Evolutionary conservation across 2,888 invertebrate species (phyloP).

Genomic region (Conomelus anceps): DNA sequence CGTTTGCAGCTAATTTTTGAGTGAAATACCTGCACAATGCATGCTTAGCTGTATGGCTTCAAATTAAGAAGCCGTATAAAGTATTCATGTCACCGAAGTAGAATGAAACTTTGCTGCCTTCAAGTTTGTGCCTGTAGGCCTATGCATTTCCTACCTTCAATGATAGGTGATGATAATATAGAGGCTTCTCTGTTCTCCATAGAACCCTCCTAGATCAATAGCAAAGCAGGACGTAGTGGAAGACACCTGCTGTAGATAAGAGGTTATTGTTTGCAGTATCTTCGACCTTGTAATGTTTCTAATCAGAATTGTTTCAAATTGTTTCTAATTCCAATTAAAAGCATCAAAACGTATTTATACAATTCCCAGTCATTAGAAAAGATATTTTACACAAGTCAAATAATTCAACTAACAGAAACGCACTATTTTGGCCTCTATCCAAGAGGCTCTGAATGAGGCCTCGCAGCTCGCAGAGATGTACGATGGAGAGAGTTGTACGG

Average conservation of each 20-base stretch:
- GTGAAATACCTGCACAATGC: not conserved
- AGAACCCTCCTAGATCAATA: not conserved
- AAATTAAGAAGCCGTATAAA: not conserved
- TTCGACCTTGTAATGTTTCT: not conserved
- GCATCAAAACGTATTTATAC: no score
- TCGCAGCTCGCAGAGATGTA: no score
- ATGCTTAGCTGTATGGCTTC: not conserved
- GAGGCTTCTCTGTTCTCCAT: not conserved
- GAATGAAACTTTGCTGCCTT: not conserved
- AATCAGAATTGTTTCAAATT: no score
- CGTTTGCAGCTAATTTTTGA: no score
- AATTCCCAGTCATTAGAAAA: no score
- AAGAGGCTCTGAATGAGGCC: no score
- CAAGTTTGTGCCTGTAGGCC: not conserved
- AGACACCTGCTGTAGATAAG: not conserved
- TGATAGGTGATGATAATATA: not conserved
- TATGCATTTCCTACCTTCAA: no score
- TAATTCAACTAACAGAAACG: no score
- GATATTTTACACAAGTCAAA: no score
- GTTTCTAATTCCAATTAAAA: no score
- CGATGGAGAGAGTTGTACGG: no score
- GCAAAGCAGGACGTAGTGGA: not conserved
- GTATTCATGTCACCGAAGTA: not conserved
- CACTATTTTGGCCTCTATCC: no score
- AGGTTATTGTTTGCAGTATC: not conserved